A percentile compares a stretch with the other conserved stretches of the same genome.
Evolutionary conservation across 2,797 vertebrate genomes (phyloP).

Genomic region (Schizothorax lantsangensis): DNA sequence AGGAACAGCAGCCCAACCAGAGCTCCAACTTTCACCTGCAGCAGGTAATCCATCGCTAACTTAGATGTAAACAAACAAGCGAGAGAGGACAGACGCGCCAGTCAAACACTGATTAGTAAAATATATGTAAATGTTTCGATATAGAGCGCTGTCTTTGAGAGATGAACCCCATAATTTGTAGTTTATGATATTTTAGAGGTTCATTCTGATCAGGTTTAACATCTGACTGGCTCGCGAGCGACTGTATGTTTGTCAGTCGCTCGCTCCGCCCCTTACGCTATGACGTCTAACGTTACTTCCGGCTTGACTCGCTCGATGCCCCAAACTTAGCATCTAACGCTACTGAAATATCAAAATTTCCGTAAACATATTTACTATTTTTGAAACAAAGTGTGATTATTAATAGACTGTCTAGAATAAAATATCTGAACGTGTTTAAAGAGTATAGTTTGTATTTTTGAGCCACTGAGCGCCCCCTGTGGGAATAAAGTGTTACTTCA

Average conservation of each 20-base stretch:
- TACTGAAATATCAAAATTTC: not conserved
- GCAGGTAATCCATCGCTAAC: conserved; percentile 78
- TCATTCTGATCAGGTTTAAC: not conserved
- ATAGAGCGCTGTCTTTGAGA: not conserved
- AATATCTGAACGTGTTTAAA: not conserved
- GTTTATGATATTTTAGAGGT: not conserved
- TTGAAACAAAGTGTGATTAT: not conserved
- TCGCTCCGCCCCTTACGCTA: not conserved
- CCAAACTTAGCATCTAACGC: not conserved
- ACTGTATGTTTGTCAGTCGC: not conserved
- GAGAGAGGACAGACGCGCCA: not conserved
- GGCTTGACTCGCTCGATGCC: not conserved
- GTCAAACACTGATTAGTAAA: not conserved
- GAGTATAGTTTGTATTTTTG: not conserved
- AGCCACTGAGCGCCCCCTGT: conserved; percentile 7
- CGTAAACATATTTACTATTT: not conserved
- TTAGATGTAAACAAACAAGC: conserved; percentile 31
- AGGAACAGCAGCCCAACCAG: conserved; percentile 76
- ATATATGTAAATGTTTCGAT: not conserved
- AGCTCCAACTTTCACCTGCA: conserved; percentile 80
- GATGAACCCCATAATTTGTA: not conserved
- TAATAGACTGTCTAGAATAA: not conserved
- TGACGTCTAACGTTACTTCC: not conserved
- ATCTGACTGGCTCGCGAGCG: not conserved
- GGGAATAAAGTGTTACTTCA: rapidly evolving